Evolutionary conservation across 2,888 invertebrate species (phyloP), one percentile per base, ranked within the genome.

Genomic region (Acholoe squamosa): DNA sequence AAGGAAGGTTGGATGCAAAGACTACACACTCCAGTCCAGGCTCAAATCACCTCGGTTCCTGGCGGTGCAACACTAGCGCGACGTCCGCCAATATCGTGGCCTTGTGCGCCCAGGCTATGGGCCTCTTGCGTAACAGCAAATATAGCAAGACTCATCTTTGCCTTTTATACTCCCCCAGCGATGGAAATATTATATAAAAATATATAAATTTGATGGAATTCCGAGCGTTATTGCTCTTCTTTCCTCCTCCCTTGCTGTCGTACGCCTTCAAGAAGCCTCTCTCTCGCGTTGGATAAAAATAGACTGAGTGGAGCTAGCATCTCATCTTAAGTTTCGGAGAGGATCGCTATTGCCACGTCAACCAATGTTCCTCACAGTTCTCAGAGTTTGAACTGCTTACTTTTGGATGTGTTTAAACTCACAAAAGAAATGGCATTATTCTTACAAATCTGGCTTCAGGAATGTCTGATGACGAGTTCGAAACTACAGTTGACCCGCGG

Each of bases 91-190:
- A 90, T 54, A 34, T 80, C 33, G 52, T 90, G 90, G 33, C 90
- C 90, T 52, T 90, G 84, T 56, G 71, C 77, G 61, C 89, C 89
- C 89, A 89, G 34, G 31, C 31, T 56, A 31, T 91, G 89, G 28
- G 91, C 91, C 34, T 80, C 89, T 84, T 84, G 28, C 28, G 91
- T 84, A 54, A 84, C 89, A 43, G 90, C 89, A 89, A 91, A 91
- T 0, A 91, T 34, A 89, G 89, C 89, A 51, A 28, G 67, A 89
- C 89, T 67, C 89, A 89, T 89, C 5, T 89, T 89, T 56, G 43
- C 54, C 14, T 7, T 16, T 80, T 43, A 80, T 19, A 22, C 5
- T 25, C 19, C 80, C 80, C 33, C 43, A 43, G 25, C 33, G 80
- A 80, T 43, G 80, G 1, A 80, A 80, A 80, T 14, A 16, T 19